Percentiles rank a stretch among this genome's conserved stretches.
These are phyloP conservation scores for Nothura maculosa DNA, from an alignment of 2,797 vertebrate genomes.

Conservation along the genomic window DNA sequence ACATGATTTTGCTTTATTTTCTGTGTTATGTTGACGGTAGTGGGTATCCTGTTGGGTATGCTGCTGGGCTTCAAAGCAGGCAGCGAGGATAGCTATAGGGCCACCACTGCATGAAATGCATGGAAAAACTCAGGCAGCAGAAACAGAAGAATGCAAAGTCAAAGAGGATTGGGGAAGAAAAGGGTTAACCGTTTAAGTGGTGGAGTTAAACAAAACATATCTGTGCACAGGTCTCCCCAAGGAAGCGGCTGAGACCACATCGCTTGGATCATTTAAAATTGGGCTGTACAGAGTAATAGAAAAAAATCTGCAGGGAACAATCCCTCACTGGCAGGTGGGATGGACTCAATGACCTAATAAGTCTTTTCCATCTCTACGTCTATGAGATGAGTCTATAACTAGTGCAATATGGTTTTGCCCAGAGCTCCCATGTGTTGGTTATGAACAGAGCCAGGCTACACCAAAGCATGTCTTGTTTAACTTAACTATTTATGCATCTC, in stretches of 20 bases:
- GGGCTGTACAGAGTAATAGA: constrained; percentile 43
- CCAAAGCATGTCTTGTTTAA: constrained; percentile 22
- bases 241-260: constrained; percentile 60
- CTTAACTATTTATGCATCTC: background rate
- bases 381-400: constrained; percentile 41
- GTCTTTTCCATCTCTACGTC: constrained; percentile 49
- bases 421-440: constrained; percentile 4
- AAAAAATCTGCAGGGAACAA: constrained; percentile 59
- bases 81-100: fast-evolving
- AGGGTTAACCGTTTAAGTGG: constrained; percentile 56
- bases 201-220: constrained; percentile 44
- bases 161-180: background rate
- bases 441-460: constrained; percentile 6
- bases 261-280: constrained; percentile 66
- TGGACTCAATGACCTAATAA: constrained; percentile 56
- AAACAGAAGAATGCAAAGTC: background rate
- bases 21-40: fast-evolving
- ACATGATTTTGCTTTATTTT: background rate
- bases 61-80: background rate
- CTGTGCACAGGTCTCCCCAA: constrained; percentile 36
- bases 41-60: background rate
- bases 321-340: constrained; percentile 67
- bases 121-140: background rate
- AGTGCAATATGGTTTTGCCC: constrained; percentile 32
- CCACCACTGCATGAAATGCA: background rate